A percentile compares a stretch with the other conserved stretches of the same genome.
Evolutionary conservation across 2,888 invertebrate genomes (phyloP).

Genomic region (Acleris laterana): DNA sequence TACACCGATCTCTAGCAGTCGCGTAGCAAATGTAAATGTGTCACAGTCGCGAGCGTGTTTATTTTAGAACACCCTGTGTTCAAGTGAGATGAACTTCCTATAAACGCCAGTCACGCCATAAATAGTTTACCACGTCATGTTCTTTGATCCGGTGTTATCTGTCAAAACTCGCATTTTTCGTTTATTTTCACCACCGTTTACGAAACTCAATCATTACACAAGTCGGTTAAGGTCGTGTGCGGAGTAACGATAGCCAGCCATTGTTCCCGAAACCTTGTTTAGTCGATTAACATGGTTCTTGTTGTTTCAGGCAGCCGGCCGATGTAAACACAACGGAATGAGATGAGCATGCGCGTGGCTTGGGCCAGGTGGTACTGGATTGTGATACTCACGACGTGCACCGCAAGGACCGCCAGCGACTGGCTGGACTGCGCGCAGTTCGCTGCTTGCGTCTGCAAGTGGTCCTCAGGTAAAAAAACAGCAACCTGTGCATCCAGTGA

Average conservation of each 20-base stretch:
- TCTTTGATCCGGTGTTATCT: slow-evolving; percentile 22
- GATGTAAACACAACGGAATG: slow-evolving; percentile 81
- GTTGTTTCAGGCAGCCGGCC: slow-evolving; percentile 81
- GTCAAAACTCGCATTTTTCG: background rate
- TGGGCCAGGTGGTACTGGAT: slow-evolving; percentile 83
- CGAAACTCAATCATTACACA: slow-evolving; percentile 33
- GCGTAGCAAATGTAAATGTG: background rate
- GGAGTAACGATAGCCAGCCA: slow-evolving; percentile 34
- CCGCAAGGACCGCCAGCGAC: slow-evolving; percentile 85
- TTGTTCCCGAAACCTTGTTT: slow-evolving; percentile 36
- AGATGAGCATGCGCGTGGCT: slow-evolving; percentile 84
- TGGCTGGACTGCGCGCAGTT: slow-evolving; percentile 95
- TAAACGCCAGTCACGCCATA: slow-evolving; percentile 10
- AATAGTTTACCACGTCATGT: slow-evolving; percentile 24
- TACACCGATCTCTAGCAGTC: background rate
- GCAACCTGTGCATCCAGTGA: slow-evolving; percentile 93
- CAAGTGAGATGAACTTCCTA: slow-evolving; percentile 14
- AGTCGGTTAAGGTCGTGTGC: slow-evolving; percentile 31
- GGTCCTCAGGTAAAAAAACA: slow-evolving; percentile 96
- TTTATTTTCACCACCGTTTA: background rate
- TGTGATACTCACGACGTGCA: slow-evolving; percentile 79
- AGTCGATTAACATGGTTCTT: slow-evolving; percentile 40
- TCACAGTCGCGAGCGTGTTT: background rate
- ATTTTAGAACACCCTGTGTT: slow-evolving; percentile 17
- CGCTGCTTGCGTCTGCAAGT: slow-evolving; percentile 94